Percentiles rank a stretch among this genome's conserved stretches.
Evolutionary conservation across 2,797 vertebrate species (phyloP).

Genomic region (Peromyscus attwateri): DNA sequence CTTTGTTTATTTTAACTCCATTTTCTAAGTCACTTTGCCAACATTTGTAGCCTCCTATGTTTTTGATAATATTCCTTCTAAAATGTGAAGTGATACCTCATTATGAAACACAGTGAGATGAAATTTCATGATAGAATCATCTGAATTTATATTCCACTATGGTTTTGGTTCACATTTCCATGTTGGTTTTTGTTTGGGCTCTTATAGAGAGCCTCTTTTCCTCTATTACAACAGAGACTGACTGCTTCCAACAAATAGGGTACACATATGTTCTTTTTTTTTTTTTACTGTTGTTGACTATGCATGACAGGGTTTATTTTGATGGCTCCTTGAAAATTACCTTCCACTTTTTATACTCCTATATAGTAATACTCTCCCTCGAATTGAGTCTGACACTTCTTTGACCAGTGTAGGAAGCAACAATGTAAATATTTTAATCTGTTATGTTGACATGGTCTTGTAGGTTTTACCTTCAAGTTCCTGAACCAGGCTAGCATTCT

Average conservation of each 20-base stretch:
- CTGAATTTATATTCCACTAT: neutral
- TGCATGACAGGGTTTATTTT: neutral
- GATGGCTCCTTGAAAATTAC: neutral
- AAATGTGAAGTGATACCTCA: neutral
- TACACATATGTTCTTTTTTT: rapidly evolving
- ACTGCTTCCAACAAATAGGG: neutral
- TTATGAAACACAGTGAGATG: neutral
- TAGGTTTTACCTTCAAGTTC: neutral
- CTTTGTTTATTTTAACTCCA: neutral
- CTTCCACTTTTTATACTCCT: neutral
- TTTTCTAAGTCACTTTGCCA: neutral
- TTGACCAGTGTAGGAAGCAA: neutral
- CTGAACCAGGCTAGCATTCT: neutral
- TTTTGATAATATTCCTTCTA: neutral
- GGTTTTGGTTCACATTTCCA: neutral
- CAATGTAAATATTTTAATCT: neutral
- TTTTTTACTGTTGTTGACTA: neutral
- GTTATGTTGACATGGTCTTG: neutral
- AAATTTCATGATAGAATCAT: neutral
- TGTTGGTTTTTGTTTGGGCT: neutral
- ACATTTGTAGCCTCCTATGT: neutral
- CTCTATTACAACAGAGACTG: neutral
- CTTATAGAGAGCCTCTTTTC: neutral
- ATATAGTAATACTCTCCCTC: neutral
- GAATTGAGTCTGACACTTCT: neutral